Evolutionary conservation across 2,113 vertebrate genomes (phyloP).

Genomic region (Malurus melanocephalus): DNA sequence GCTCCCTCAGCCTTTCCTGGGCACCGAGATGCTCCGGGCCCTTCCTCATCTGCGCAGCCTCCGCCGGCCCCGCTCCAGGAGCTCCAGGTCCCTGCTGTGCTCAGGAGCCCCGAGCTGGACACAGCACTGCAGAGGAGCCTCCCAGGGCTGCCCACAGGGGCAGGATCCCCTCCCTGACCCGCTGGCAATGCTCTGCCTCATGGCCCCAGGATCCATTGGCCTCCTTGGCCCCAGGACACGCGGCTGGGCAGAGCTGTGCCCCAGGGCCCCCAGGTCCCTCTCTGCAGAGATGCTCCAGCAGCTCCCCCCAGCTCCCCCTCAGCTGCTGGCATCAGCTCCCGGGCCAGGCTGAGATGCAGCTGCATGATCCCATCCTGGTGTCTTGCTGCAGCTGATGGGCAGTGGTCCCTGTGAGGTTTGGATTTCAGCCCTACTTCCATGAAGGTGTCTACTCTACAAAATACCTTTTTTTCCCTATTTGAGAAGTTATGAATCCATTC

Average conservation of each 20-base stretch:
- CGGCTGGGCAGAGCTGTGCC: too few relatives aligned
- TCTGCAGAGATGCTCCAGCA: not conserved
- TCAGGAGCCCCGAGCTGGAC: not conserved
- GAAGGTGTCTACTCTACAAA: not conserved
- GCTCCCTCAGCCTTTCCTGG: not conserved
- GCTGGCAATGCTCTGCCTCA: too few relatives aligned
- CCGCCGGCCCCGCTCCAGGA: not conserved
- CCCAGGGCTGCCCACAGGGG: too few relatives aligned
- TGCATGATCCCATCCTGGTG: not conserved
- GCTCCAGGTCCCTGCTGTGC: not conserved
- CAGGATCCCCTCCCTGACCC: too few relatives aligned
- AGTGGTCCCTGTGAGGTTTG: not conserved
- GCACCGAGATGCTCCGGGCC: not conserved
- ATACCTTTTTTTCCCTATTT: accelerated
- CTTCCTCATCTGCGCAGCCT: not conserved
- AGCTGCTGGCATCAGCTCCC: not conserved
- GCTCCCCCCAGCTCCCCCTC: not conserved
- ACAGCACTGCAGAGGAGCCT: too few relatives aligned
- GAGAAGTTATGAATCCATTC: not conserved
- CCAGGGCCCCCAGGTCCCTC: too few relatives aligned
- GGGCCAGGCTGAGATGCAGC: not conserved
- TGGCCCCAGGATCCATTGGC: too few relatives aligned
- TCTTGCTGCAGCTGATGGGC: not conserved
- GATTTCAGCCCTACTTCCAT: not conserved
- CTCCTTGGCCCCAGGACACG: not conserved